Base-by-base conservation (phyloP, 2,888 invertebrate genomes). In the Creontiades dilutus region DNA sequence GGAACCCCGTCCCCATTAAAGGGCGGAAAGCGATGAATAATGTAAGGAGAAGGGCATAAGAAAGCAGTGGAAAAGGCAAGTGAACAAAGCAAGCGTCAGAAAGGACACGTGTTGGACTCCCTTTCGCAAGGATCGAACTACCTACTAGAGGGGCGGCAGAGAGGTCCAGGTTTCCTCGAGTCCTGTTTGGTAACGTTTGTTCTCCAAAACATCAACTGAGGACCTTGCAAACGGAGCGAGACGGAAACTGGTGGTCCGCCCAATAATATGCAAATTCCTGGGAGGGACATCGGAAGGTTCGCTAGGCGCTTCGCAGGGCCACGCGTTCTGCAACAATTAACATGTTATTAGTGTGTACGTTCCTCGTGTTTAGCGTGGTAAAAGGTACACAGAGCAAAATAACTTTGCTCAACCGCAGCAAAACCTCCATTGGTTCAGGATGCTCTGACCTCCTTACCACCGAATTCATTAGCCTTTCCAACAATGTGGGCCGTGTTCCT, bases 331-430 rank as follows among this genome's bases (percentile, higher is more conserved):
- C 46, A 47, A 75, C 86, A 86, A 86, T 86, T 75, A 86, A 86
- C 86, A 86, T 86, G 86, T 86, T 86, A 86, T 86, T 86, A 86
- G 86, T 47, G 48, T 47, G 86, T 86, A 75, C 75, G 86, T 75
- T 75, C 75, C 75, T 28, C 86, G 75, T 86, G 86, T 68, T 27
- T 16, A 7, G 47, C 27, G 75, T 19, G 16, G 52, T n/a, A 23
- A 47, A 52, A 82, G 82, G 82, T 82, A 82, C 86, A 75, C 61
- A 85, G 47, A 9, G 55, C 23, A 47, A 52, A 86, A 61, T 47
- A 37, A 46, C 47, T 86, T 48, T 13, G 23, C 68, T 14, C 47
- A 68, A 27, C 16, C 61, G 46, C 23, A 13, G 85, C 61, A 61
- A 68, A 68, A 86, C 75, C 86, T 19, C 48, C 55, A 47, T 84